These are phyloP conservation scores for Heliocidaris tuberculata DNA, from an alignment of 35 echinoderm and acorn worm genomes.

Conservation along the genomic window DNA sequence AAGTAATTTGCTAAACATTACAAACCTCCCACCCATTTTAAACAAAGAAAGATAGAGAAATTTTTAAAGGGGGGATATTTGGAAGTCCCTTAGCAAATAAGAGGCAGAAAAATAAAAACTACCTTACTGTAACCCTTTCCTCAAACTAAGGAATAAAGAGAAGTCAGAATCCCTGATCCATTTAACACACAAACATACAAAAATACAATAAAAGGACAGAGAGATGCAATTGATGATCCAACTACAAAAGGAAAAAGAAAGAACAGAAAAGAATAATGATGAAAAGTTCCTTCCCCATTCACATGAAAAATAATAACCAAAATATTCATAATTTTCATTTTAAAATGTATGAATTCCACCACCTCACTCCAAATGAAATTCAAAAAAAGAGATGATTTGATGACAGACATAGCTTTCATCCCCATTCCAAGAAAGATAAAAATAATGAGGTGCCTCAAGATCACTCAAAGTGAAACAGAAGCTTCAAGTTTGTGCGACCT, in stretches of 20 bases:
- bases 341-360: neutral
- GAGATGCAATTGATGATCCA: neutral
- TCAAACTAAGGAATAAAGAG: neutral
- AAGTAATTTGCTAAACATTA: too few relatives aligned
- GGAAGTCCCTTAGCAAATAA: neutral
- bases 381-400: neutral
- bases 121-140: too few relatives aligned
- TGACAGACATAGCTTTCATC: neutral
- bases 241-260: neutral
- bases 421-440: too few relatives aligned
- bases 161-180: neutral
- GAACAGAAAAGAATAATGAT: neutral
- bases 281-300: neutral
- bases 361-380: neutral
- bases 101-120: neutral
- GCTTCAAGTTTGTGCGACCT: too few relatives aligned
- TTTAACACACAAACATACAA: neutral
- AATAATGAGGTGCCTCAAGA: too few relatives aligned
- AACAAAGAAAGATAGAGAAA: neutral
- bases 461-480: too few relatives aligned
- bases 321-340: neutral
- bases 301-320: neutral
- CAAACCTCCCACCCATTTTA: neutral
- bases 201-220: too few relatives aligned
- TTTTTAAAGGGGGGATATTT: neutral